A percentile compares a stretch with the other conserved stretches of the same genome.
Conservation (phyloP, 2,888 invertebrate species). For the Andrena camellia region DNA sequence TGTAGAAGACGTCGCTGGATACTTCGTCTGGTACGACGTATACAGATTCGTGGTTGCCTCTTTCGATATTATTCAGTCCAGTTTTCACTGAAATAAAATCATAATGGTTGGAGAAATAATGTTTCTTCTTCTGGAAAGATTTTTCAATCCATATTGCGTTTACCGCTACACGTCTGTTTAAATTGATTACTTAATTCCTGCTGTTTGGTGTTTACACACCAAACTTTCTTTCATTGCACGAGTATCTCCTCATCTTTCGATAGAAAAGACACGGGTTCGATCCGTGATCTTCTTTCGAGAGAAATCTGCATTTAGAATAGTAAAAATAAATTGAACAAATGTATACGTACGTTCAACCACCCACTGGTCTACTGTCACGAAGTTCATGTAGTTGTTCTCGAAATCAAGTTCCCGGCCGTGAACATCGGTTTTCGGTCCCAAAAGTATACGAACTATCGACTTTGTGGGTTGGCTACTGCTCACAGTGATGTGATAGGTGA, state of each 20-base stretch:
- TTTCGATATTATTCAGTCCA: conserved; percentile 83
- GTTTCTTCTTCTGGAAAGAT: too few species aligned
- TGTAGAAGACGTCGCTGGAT: conserved; percentile 81
- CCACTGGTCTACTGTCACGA: conserved; percentile 87
- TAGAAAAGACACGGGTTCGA: too few species aligned
- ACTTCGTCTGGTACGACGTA: conserved; percentile 79
- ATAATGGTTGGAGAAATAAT: not conserved
- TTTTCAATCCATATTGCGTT: too few species aligned
- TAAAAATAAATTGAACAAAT: not conserved
- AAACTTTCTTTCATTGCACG: too few species aligned
- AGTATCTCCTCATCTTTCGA: too few species aligned
- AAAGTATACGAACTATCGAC: conserved; percentile 88
- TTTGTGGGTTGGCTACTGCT: conserved; percentile 87
- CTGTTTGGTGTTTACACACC: too few species aligned
- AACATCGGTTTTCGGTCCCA: conserved; percentile 90
- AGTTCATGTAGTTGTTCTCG: conserved; percentile 88
- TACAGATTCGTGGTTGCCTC: conserved; percentile 75
- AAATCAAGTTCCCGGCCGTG: conserved; percentile 86
- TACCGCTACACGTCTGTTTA: too few species aligned
- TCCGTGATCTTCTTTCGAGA: too few species aligned
- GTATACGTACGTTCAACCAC: conserved; percentile 71
- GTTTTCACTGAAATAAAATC: conserved; percentile 75
- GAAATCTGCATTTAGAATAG: not conserved
- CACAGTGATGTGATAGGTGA: conserved; percentile 88
- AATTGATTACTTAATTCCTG: too few species aligned